Evolutionary conservation across 1,140 invertebrate species (phyloP).

Genomic region (Papilio aristodemus): DNA sequence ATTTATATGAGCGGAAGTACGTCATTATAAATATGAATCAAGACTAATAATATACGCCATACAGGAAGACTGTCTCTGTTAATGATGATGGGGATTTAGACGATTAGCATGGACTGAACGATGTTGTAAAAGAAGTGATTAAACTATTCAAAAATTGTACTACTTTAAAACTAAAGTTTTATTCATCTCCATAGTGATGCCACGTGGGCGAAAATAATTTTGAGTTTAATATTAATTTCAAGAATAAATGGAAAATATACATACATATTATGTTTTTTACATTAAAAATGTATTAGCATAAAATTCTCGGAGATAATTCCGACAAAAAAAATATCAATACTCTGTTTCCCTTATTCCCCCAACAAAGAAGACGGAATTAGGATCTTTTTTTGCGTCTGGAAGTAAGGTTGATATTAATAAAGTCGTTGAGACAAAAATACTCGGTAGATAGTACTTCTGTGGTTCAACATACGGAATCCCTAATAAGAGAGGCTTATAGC

Average conservation of each 20-base stretch:
- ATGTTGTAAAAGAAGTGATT: neutral
- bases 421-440: slow-evolving; percentile 61
- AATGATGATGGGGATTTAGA: slow-evolving; percentile 1
- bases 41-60: slow-evolving; percentile 3
- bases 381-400: slow-evolving; percentile 17
- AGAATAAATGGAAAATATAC: too few relatives aligned
- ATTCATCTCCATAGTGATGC: too few relatives aligned
- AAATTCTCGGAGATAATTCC: neutral
- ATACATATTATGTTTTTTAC: too few relatives aligned
- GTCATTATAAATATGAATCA: slow-evolving; percentile 6
- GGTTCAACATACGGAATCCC: slow-evolving; percentile 64
- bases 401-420: slow-evolving; percentile 47
- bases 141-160: neutral
- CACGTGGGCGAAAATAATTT: too few relatives aligned
- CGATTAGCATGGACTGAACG: neutral
- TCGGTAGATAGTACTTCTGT: slow-evolving; percentile 47
- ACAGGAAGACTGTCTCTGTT: neutral
- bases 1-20: neutral
- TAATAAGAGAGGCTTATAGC: slow-evolving; percentile 73
- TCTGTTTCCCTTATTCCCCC: neutral
- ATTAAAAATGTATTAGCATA: too few relatives aligned
- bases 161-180: too few relatives aligned
- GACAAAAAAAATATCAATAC: neutral
- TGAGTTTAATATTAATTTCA: too few relatives aligned
- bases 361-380: slow-evolving; percentile 2